Base-by-base conservation (phyloP, 2,797 vertebrate genomes). In the Botia almorhae region DNA sequence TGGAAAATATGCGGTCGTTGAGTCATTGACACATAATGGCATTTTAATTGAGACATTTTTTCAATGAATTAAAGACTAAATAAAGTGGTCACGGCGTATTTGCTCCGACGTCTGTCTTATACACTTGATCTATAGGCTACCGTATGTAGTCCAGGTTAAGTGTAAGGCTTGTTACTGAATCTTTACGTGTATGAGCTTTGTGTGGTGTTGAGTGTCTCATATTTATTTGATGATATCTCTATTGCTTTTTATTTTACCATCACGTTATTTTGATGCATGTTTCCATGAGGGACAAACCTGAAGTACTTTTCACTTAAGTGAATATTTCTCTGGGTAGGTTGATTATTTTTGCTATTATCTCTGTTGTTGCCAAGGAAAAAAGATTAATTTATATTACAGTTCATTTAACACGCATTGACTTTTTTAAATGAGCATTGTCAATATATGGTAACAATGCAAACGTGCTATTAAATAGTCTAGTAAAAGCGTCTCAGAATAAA, bases 11-110 rank as follows among this genome's bases (percentile, higher is more conserved):
- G 50, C n/a, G 46, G 26, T 51, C 58, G 17, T 61, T 48, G 56
- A 61, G 13, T 50, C 58, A 29, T 39, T 36, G 46, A 64, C 58
- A 75, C n/a, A 65, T 17, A 61, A 16, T 19, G 29, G 14, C 13
- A 76, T 55, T 43, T 67, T 65, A n/a, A 65, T 53, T 67, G 8
- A 55, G 8, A n/a, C n/a, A 65, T 39, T 10, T 55, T 65, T 5
- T 36, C 13, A n/a, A 17, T 16, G 17, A 64, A 50, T 13, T 21
- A 63, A 3, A 65, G 17, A 1, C 6, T 3, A 23, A 16, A 23
- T 65, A 7, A 75, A 53, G 2, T 23, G 60, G 12, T 51, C 33
- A 8, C 7, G 39, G 21, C 12, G 29, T 5, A 43, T 53, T 36
- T 17, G 26, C 23, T 29, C 23, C 13, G 11, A 6, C 17, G 50